Evolutionary conservation across 2,888 invertebrate genomes (phyloP), one percentile per base, ranked within the genome.

Genomic region (Aromia moschata): DNA sequence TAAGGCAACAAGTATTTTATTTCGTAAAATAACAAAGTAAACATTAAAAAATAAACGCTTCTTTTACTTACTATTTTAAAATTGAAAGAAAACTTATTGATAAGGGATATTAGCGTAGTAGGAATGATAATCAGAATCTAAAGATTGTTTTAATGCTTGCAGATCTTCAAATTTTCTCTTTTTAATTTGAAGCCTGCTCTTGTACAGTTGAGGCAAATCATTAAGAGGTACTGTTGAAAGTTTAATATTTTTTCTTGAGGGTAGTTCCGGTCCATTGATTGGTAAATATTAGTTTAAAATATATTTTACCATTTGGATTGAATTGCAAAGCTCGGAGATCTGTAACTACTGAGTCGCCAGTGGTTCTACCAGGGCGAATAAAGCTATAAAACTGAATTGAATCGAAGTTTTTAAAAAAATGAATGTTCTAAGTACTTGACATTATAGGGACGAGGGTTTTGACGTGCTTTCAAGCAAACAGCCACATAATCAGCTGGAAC

Each of bases 301-400:
- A 7, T 12, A 51, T 40, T 20, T 25, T 15, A 7, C 38, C 40
- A 14, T 14, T 12, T 14, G 56, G 17, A 15, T 20, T 47, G 25
- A 62, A 64, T 38, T 36, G 38, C 1, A 64, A 17, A n/a, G 52
- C 46, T 25, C 56, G 43, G 2, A 62, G 54, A 33, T 64, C 52
- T 10, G 56, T 55, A 1, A 58, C 65, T 15, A 56, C 46, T 20
- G 54, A 25, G 45, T 61, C 63, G 2, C 58, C 63, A 25, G 9
- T 51, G 9, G 30, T 46, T 30, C 44, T 1, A 4, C 61, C 60
- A 14, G 63, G 61, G 31, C 58, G 38, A 14, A 65, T 61, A 12
- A 49, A 46, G 25, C 58, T 58, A 36, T 37, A 53, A 46, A 61
- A 47, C 15, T 44, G 3, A 37, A 64, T 18, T 37, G 43, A 20